Evolutionary conservation across 2,113 vertebrate genomes (phyloP).

Genomic region (Pluvialis apricaria): DNA sequence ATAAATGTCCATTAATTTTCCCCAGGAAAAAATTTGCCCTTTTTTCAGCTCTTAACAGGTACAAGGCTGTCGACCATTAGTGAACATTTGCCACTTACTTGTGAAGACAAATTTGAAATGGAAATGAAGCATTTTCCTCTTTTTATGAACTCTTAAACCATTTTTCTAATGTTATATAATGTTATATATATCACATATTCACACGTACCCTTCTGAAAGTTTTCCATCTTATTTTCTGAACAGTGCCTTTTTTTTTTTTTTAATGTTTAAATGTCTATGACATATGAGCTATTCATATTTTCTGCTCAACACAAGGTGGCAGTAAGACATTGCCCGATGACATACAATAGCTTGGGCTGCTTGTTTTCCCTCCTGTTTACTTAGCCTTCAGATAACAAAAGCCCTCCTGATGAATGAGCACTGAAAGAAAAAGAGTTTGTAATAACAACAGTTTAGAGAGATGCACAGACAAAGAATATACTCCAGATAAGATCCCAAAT

Average conservation of each 20-base stretch:
- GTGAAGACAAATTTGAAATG: neutral
- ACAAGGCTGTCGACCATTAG: neutral
- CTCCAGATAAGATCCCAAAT: neutral
- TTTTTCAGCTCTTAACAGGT: neutral
- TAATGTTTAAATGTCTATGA: neutral
- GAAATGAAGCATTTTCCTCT: neutral
- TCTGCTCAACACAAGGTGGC: slow-evolving; percentile 67
- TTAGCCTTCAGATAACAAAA: neutral
- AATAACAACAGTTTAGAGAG: neutral
- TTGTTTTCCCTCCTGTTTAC: neutral
- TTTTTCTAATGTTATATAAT: neutral
- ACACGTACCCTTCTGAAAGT: neutral
- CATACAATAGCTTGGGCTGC: neutral
- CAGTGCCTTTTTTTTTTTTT: neutral
- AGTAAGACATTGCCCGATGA: slow-evolving; percentile 27
- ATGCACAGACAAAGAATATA: neutral
- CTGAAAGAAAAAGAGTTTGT: neutral
- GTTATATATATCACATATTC: too few species aligned
- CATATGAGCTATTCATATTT: neutral
- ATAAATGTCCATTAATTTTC: neutral
- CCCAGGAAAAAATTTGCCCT: neutral
- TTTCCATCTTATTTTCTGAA: neutral
- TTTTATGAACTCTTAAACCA: neutral
- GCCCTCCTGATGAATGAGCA: neutral
- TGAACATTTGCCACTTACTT: neutral